These are phyloP conservation scores for Strigamia transsilvanica DNA, from an alignment of 2,888 invertebrate genomes.

Conservation along the genomic window DNA sequence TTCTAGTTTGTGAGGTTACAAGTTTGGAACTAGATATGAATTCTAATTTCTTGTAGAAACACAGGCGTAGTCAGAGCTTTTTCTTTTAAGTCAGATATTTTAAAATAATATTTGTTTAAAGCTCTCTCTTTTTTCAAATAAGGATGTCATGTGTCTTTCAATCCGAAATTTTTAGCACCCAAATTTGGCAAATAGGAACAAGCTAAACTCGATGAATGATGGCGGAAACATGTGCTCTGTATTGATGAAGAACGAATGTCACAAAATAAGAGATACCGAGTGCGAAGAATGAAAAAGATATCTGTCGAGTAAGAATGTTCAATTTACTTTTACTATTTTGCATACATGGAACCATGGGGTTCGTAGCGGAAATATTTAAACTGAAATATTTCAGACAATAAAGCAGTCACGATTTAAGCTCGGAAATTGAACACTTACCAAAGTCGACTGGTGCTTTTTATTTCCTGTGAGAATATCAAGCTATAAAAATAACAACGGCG, in stretches of 20 bases:
- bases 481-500: constrained; percentile 30
- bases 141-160: constrained; percentile 22
- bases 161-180: background rate
- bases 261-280: constrained; percentile 3
- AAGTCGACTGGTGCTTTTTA: background rate
- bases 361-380: background rate
- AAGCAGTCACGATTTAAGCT: background rate
- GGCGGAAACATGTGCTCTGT: constrained; percentile 7
- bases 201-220: constrained; percentile 36
- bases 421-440: constrained; percentile 26
- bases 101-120: background rate
- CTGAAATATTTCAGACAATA: background rate
- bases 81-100: background rate
- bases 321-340: constrained; percentile 33
- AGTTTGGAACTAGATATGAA: background rate
- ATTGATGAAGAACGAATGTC: constrained; percentile 40
- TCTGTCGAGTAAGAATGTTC: background rate
- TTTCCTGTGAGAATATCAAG: constrained; percentile 10
- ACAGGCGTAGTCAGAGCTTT: background rate
- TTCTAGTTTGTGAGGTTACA: constrained; percentile 33
- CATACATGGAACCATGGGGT: background rate
- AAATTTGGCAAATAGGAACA: constrained; percentile 7
- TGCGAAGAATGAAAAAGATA: background rate
- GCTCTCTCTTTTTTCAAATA: background rate
- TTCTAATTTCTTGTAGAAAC: background rate